Conservation (phyloP, 2,113 vertebrate genomes). For the Phrynosoma platyrhinos region DNA sequence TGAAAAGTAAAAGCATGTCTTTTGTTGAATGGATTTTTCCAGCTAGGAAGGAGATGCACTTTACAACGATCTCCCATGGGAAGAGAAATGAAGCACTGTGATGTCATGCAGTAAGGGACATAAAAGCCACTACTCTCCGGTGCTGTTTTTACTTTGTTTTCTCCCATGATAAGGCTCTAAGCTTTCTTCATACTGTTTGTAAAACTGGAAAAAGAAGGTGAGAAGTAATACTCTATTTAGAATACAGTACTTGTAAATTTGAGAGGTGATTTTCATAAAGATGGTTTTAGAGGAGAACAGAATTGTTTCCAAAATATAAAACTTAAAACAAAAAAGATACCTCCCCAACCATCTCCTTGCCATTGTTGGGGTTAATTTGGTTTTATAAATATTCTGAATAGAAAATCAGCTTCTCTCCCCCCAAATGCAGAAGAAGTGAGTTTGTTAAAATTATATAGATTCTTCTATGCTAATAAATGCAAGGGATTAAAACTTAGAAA, state of each 20-base stretch:
- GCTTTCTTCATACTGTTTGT: too few relatives aligned
- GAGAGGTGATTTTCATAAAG: slow-evolving; percentile 7
- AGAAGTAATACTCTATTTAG: not conserved
- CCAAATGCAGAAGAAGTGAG: slow-evolving; percentile 12
- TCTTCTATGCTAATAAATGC: not conserved
- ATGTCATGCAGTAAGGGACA: too few relatives aligned
- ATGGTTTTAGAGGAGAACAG: not conserved
- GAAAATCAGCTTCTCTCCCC: not conserved
- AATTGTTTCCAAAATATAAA: not conserved
- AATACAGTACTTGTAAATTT: not conserved
- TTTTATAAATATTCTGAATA: not conserved
- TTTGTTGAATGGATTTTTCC: too few relatives aligned
- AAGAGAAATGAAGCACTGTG: too few relatives aligned
- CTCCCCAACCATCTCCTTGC: not conserved
- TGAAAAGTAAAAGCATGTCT: too few relatives aligned
- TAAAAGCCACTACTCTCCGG: too few relatives aligned
- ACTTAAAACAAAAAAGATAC: not conserved
- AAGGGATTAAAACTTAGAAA: slow-evolving; percentile 27
- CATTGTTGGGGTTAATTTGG: not conserved
- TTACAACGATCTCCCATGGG: too few relatives aligned
- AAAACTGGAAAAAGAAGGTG: too few relatives aligned
- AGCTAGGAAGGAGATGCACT: too few relatives aligned
- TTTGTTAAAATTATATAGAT: slow-evolving; percentile 11
- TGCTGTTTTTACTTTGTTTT: too few relatives aligned
- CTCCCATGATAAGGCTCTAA: too few relatives aligned